These are phyloP conservation scores for Chionodraco myersi DNA, from an alignment of 2,113 vertebrate species.

Conservation along the genomic window DNA sequence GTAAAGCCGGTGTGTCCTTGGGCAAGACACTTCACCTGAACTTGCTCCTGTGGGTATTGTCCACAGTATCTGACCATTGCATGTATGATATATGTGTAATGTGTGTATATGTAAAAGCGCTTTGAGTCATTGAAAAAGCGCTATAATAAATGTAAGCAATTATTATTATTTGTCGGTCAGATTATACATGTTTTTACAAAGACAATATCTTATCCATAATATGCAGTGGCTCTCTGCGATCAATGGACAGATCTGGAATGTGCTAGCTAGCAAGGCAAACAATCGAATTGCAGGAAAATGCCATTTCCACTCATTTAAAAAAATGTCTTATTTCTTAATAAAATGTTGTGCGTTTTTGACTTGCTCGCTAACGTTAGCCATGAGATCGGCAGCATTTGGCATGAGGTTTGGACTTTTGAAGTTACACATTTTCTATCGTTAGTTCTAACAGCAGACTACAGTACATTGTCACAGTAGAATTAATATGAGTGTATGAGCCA, in stretches of 20 bases:
- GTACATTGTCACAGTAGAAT: not conserved
- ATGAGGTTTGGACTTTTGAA: no score
- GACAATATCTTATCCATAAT: not conserved
- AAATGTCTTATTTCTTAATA: not conserved
- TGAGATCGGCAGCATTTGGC: not conserved
- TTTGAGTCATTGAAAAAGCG: no score
- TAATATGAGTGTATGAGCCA: not conserved
- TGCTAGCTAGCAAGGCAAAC: not conserved
- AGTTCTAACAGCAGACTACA: not conserved
- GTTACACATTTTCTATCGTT: no score
- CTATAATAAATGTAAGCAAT: no score
- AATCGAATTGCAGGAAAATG: no score
- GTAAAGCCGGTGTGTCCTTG: no score
- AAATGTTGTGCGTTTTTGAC: not conserved
- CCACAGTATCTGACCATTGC: no score
- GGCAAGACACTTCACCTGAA: no score
- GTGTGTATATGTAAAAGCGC: no score
- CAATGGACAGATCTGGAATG: not conserved
- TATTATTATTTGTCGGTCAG: not conserved
- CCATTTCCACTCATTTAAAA: no score
- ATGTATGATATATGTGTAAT: no score
- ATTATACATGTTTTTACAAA: not conserved
- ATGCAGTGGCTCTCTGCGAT: not conserved
- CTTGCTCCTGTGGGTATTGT: no score
- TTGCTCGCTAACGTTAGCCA: not conserved